Evolutionary conservation across 2,113 vertebrate species (phyloP).

Genomic region (Triplophysa rosa): DNA sequence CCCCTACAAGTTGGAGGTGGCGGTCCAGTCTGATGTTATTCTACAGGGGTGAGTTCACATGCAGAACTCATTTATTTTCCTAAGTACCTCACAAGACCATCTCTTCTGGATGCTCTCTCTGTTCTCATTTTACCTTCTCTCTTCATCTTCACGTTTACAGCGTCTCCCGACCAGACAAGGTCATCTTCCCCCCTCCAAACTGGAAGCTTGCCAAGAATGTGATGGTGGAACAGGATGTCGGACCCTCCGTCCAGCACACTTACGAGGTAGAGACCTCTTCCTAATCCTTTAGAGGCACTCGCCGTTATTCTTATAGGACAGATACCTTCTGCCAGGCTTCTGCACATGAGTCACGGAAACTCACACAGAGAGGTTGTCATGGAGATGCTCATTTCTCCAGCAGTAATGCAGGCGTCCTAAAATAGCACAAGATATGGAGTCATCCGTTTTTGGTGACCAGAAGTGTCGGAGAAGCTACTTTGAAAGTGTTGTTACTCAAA

Average conservation of each 20-base stretch:
- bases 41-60: constrained; percentile 81
- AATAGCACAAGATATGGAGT: background rate
- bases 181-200: constrained; percentile 79
- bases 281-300: background rate
- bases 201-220: constrained; percentile 75
- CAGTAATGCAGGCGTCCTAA: background rate
- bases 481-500: too few species aligned
- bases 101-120: constrained; percentile 37
- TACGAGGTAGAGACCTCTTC: constrained; percentile 82
- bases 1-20: constrained; percentile 77
- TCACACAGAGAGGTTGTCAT: constrained; percentile 25
- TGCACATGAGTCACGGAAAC: constrained; percentile 27
- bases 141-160: constrained; percentile 62
- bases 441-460: constrained; percentile 4
- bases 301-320: background rate
- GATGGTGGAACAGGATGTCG: constrained; percentile 76
- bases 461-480: background rate
- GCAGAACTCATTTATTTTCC: constrained; percentile 6
- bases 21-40: constrained; percentile 80
- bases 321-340: constrained; percentile 2
- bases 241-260: constrained; percentile 83
- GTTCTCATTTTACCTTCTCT: constrained; percentile 5
- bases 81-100: background rate
- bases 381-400: background rate
- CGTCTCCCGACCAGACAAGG: constrained; percentile 85